These are phyloP conservation scores for Pedionomus torquatus DNA, from an alignment of 2,113 vertebrate genomes.

Conservation along the genomic window DNA sequence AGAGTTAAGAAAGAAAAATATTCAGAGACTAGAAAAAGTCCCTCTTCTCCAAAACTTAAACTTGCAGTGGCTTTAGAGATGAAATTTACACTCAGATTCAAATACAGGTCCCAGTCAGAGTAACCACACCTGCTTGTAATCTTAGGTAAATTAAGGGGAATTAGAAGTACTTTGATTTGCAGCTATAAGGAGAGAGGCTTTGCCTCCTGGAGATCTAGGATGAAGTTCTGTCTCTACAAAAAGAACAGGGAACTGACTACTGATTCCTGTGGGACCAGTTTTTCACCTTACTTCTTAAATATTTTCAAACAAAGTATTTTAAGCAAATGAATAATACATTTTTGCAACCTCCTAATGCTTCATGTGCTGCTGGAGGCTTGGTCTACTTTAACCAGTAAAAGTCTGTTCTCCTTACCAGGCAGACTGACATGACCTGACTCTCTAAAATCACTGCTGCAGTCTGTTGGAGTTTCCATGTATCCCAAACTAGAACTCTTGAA, in stretches of 20 bases:
- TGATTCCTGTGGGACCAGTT: slow-evolving; percentile 16
- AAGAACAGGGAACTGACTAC: not conserved
- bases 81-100: not conserved
- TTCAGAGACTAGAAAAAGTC: not conserved
- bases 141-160: not conserved
- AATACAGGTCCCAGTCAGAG: not conserved
- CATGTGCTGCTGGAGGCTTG: not conserved
- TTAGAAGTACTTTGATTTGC: slow-evolving; percentile 31
- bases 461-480: slow-evolving; percentile 29
- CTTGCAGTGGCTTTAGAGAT: not conserved
- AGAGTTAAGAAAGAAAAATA: not conserved
- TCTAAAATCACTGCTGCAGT: slow-evolving; percentile 74
- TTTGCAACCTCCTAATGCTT: not conserved
- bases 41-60: not conserved
- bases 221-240: slow-evolving; percentile 8
- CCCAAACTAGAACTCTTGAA: not conserved
- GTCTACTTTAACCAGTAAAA: not conserved
- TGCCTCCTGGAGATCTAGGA: not conserved
- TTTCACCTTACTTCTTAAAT: not conserved
- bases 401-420: slow-evolving; percentile 40
- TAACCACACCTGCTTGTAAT: not conserved
- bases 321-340: not conserved
- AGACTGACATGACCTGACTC: slow-evolving; percentile 73
- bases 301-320: slow-evolving; percentile 11
- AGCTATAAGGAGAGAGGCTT: not conserved